phyloP scores from a whole-genome alignment of 2,797 vertebrate species.

The Galagoides demidoff region DNA sequence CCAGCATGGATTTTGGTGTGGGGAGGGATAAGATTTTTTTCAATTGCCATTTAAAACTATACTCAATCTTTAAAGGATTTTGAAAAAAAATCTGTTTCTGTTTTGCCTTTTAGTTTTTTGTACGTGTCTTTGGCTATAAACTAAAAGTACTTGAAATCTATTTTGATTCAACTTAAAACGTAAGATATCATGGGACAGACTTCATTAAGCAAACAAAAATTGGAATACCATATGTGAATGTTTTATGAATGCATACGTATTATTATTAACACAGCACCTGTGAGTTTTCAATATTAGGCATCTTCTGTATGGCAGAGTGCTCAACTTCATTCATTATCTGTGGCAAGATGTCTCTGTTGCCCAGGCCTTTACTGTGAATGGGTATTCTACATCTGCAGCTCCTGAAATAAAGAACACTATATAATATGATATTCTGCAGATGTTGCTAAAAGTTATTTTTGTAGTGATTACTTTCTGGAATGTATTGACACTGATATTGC shows the following conservation, averaged over 20 bases:
- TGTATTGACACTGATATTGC: background rate
- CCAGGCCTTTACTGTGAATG: background rate
- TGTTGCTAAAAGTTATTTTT: background rate
- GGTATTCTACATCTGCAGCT: background rate
- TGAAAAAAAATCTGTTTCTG: background rate
- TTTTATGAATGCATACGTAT: background rate
- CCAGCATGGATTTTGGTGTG: background rate
- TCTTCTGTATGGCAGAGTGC: background rate
- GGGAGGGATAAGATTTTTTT: background rate
- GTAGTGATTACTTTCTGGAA: background rate
- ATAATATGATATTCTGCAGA: background rate
- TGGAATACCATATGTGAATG: background rate
- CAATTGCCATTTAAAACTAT: background rate
- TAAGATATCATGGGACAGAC: background rate
- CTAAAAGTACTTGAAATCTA: background rate
- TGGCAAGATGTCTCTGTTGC: background rate
- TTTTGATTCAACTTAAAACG: background rate
- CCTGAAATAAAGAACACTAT: background rate
- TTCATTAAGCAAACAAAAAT: background rate
- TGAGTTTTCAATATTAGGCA: background rate
- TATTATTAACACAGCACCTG: background rate
- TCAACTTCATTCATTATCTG: background rate
- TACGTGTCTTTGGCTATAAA: background rate
- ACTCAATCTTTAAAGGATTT: background rate
- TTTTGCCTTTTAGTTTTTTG: background rate